These are phyloP conservation scores for Aratinga solstitialis DNA, from an alignment of 2,797 vertebrate species.

Conservation along the genomic window DNA sequence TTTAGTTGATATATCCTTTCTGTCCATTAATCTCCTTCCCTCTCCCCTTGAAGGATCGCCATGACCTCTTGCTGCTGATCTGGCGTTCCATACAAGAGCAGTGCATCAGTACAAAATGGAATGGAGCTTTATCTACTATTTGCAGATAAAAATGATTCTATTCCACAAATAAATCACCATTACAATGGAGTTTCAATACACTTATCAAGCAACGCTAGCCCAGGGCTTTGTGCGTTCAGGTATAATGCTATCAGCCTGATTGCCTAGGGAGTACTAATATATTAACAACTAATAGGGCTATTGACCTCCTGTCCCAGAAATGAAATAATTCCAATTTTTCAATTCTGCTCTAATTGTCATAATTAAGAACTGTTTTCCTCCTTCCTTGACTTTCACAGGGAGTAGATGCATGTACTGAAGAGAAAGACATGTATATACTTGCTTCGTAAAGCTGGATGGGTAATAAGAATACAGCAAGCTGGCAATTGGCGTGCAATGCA, in stretches of 20 bases:
- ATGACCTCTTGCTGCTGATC: neutral
- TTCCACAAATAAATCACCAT: neutral
- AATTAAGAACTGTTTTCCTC: constrained; percentile 23
- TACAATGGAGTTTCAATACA: neutral
- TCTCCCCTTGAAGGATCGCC: neutral
- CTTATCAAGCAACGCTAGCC: neutral
- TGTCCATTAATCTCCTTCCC: neutral
- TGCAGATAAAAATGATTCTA: neutral
- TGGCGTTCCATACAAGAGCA: neutral
- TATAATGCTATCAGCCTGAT: neutral
- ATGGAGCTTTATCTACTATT: neutral
- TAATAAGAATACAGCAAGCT: neutral
- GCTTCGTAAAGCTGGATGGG: neutral
- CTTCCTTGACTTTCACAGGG: neutral
- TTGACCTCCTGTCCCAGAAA: constrained; percentile 21
- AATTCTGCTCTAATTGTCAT: constrained; percentile 2
- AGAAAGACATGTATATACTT: neutral
- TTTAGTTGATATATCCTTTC: neutral
- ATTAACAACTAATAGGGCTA: constrained; percentile 41
- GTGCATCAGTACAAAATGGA: neutral
- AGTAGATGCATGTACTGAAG: neutral
- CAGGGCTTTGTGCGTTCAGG: neutral
- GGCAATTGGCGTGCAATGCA: fast-evolving
- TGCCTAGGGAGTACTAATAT: neutral
- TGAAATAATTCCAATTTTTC: constrained; percentile 11